These are phyloP conservation scores for Lipotes vexillifer DNA, from an alignment of 2,113 vertebrate genomes.

Conservation along the genomic window DNA sequence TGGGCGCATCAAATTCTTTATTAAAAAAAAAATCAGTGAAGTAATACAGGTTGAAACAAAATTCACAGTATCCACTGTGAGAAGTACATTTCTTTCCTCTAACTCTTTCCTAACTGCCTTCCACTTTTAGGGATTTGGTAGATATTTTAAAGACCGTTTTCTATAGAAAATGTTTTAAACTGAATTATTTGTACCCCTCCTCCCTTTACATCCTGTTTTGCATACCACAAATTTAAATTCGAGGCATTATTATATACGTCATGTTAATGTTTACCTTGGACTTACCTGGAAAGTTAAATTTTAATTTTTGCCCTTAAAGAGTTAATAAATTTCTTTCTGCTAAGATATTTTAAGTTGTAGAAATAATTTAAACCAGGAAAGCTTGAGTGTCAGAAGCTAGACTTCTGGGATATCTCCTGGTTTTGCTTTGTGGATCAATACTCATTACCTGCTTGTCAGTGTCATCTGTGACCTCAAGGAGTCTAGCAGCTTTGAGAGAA, in stretches of 20 bases:
- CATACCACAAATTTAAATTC: slow-evolving; percentile 1
- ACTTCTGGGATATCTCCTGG: neutral
- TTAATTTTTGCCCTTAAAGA: neutral
- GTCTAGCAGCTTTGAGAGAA: neutral
- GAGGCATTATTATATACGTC: neutral
- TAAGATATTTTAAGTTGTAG: neutral
- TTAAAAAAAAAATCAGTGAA: neutral
- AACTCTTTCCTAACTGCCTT: neutral
- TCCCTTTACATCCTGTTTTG: neutral
- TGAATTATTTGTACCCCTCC: neutral
- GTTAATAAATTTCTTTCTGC: neutral
- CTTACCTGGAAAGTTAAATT: slow-evolving; percentile 22
- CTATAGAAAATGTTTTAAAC: neutral
- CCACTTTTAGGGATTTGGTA: neutral
- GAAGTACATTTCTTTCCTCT: neutral
- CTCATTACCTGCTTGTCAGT: neutral
- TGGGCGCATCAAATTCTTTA: neutral
- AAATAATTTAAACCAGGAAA: neutral
- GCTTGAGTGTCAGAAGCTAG: neutral
- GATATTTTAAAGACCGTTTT: neutral
- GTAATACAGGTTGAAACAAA: neutral
- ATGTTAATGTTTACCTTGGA: neutral
- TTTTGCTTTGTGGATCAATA: neutral
- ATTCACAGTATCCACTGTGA: neutral
- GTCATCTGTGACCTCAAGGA: neutral